Conservation (phyloP, 2,113 vertebrate genomes). For the Microtus pennsylvanicus region DNA sequence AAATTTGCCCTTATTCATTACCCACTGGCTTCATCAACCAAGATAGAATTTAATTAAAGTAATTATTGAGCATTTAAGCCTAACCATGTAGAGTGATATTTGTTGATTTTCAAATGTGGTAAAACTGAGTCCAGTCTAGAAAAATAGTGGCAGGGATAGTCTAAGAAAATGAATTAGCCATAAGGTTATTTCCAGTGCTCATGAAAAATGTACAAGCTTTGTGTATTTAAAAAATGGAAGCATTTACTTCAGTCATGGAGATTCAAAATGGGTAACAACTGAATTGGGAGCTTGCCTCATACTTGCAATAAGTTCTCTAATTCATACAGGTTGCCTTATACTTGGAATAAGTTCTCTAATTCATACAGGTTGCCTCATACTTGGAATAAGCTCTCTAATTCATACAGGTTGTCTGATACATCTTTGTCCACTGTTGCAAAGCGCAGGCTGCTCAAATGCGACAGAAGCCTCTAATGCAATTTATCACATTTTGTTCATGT, state of each 20-base stretch:
- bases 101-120: neutral
- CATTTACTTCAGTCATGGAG: neutral
- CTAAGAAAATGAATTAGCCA: neutral
- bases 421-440: neutral
- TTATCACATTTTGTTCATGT: neutral
- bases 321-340: neutral
- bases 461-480: neutral
- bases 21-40: neutral
- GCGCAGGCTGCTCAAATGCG: neutral
- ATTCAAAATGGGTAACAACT: neutral
- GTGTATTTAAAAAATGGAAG: neutral
- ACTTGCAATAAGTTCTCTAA: neutral
- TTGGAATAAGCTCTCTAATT: neutral
- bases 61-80: neutral
- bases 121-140: neutral
- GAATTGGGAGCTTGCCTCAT: neutral
- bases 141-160: neutral
- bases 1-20: neutral
- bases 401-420: neutral
- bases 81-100: neutral
- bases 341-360: no score
- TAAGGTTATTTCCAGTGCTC: neutral
- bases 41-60: neutral
- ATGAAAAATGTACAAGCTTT: neutral
- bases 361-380: neutral